Base-by-base conservation (phyloP, 2,797 vertebrate species). In the Melanotaenia maccullochi region DNA sequence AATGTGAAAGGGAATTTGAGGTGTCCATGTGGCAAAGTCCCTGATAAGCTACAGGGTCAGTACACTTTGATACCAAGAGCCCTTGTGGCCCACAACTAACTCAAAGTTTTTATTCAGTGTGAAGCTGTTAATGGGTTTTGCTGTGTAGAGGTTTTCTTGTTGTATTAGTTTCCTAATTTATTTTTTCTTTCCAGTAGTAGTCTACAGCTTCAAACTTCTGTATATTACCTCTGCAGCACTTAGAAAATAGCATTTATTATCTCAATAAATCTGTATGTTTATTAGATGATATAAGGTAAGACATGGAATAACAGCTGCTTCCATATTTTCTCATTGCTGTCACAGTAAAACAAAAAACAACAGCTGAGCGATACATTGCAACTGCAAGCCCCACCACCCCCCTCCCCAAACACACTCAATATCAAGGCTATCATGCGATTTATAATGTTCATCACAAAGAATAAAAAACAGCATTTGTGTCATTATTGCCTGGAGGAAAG, bases 381-480 rank as follows among this genome's bases (percentile, higher is more conserved):
- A 38, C 32, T 25, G 52, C 1, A 2, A 68, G 44, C 49, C 56
- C 44, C 1, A 28, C 22, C 9, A 6, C 30, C 49, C 9, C 24
- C 35, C 20, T 22, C 47, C 47, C 47, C n/a, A 22, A 51, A 51
- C 47, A 22, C 4, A 57, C 30, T 75, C 57, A 62, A 60, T 84
- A 76, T 74, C 42, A 61, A 75, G 62, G 42, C 65, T 18, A 57
- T 78, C 68, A 62, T 71, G 57, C 75, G 65, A 63, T 89, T 80
- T 70, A 71, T 68, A 60, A 22, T 36, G 22, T 58, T 58, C 33
- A 69, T 81, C 75, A 16, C 74, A 65, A 71, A 62, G 57, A 68
- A 60, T 38, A 52, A 65, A 68, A 81, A 83, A 72, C 76, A 65
- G 56, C 75, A 44, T 79, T 83, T 77, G 65, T 87, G 77, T 75